phyloP scores from a whole-genome alignment of 2,888 invertebrate species.

The Iselma pallidipennis region DNA sequence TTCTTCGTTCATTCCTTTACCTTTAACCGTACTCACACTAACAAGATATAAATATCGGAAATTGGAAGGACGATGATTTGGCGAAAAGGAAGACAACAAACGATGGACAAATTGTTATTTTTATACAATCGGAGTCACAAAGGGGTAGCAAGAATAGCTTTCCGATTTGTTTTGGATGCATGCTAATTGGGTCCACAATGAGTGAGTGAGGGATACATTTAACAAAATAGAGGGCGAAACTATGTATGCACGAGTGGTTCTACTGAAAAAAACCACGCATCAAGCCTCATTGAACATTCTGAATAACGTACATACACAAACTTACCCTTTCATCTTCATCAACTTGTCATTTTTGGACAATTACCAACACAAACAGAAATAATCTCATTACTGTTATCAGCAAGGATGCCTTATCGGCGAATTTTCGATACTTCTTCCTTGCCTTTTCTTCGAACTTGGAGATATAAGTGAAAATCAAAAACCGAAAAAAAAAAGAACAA shows the following conservation, averaged over 20 bases:
- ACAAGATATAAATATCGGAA: too few relatives aligned
- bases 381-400: background rate
- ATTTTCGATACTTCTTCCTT: background rate
- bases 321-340: background rate
- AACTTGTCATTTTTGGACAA: background rate
- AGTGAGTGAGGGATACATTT: background rate
- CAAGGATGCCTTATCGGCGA: background rate
- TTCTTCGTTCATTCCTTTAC: background rate
- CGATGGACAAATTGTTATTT: background rate
- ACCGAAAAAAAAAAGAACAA: conserved; percentile 10
- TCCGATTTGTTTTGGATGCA: conserved; percentile 1
- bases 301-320: background rate
- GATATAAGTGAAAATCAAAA: conserved; percentile 13
- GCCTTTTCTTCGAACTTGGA: too few relatives aligned
- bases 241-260: conserved; percentile 21
- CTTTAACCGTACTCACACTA: background rate
- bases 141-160: background rate
- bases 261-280: conserved; percentile 21
- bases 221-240: conserved; percentile 17
- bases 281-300: conserved; percentile 26
- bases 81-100: background rate
- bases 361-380: background rate
- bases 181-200: background rate
- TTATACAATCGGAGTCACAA: background rate
- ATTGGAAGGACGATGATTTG: too few relatives aligned